phyloP scores from a whole-genome alignment of 2,797 vertebrate species.

The Anabacerthia variegaticeps region DNA sequence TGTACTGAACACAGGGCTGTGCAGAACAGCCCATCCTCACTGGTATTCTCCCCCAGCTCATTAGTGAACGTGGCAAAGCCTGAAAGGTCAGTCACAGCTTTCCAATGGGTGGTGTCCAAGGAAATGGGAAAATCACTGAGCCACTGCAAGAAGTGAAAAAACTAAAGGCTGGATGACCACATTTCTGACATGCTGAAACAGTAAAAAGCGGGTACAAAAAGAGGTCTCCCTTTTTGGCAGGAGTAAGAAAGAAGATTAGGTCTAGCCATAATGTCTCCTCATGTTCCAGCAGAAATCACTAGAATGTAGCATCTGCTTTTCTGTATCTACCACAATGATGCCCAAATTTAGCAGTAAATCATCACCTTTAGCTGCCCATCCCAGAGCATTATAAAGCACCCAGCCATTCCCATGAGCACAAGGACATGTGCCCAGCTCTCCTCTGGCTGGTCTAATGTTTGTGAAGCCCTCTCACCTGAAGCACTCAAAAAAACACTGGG shows the following conservation, averaged over 20 bases:
- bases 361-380: background rate
- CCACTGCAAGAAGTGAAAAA: background rate
- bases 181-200: background rate
- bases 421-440: background rate
- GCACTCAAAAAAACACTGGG: background rate
- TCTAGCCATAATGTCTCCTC: background rate
- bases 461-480: background rate
- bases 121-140: background rate
- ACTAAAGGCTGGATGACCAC: background rate
- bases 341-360: background rate
- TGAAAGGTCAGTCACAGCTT: background rate
- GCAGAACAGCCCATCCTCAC: background rate
- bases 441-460: background rate
- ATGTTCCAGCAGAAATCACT: background rate
- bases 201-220: background rate
- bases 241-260: background rate
- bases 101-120: background rate
- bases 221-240: background rate
- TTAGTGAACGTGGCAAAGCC: background rate
- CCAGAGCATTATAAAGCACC: background rate
- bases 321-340: accelerated
- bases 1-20: background rate
- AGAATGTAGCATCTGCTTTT: background rate
- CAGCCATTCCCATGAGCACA: background rate
- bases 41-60: background rate